These are phyloP conservation scores for Acromyrmex charruanus DNA, from an alignment of 1,140 invertebrate genomes.

Conservation along the genomic window DNA sequence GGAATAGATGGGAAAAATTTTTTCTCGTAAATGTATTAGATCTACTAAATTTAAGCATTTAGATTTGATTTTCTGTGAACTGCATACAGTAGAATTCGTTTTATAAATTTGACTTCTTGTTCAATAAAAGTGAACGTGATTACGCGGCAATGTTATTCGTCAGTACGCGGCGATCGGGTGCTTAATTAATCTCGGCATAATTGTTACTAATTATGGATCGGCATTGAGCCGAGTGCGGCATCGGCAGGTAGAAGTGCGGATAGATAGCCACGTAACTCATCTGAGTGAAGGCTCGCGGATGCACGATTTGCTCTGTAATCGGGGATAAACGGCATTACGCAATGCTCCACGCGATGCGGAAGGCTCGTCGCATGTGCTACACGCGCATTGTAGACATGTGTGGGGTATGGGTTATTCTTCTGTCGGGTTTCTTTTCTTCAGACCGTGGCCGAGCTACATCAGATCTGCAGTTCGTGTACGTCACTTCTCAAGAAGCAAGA, in stretches of 20 bases:
- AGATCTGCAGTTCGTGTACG: not conserved
- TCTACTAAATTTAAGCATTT: not conserved
- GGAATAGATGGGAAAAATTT: not conserved
- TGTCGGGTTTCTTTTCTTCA: constrained; percentile 13
- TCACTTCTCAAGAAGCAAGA: constrained; percentile 22
- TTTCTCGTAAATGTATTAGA: not conserved
- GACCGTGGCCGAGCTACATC: not conserved
- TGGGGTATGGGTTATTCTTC: constrained; percentile 8
- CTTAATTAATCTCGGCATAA: constrained; percentile 67
- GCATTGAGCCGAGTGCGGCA: not conserved
- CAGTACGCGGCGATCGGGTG: constrained; percentile 1
- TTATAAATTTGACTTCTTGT: constrained; percentile 59
- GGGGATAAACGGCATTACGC: constrained; percentile 73
- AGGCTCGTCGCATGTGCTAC: constrained; percentile 54
- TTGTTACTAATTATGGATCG: constrained; percentile 62
- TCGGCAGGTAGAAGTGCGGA: constrained; percentile 19
- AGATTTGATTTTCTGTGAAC: not conserved
- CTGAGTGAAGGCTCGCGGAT: constrained; percentile 67
- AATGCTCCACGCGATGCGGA: constrained; percentile 73
- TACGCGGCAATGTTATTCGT: not conserved
- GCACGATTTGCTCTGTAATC: constrained; percentile 66
- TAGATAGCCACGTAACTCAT: constrained; percentile 35
- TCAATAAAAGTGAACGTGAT: not conserved
- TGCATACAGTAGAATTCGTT: constrained; percentile 35
- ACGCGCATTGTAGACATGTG: not conserved